Conservation (phyloP, 2,888 invertebrate species). For the Strigamia transsilvanica region DNA sequence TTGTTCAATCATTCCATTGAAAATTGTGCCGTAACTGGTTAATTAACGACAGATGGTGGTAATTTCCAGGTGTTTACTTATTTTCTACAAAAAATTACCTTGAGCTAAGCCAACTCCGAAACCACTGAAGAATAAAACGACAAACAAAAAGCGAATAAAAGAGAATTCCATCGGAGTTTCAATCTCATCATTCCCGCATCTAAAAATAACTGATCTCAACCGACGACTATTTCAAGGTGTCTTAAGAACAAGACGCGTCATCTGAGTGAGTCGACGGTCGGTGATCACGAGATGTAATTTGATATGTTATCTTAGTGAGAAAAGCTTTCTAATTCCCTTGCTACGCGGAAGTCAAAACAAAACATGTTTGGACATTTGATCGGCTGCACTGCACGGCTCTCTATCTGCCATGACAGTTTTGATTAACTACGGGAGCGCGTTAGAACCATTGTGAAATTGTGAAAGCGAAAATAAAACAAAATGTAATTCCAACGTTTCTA, state of each 20-base stretch:
- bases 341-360: background rate
- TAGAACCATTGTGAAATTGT: background rate
- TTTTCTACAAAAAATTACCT: background rate
- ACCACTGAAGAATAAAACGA: background rate
- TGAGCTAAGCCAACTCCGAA: background rate
- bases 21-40: background rate
- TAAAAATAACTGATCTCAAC: background rate
- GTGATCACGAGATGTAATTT: background rate
- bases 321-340: background rate
- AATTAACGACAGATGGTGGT: background rate
- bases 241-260: background rate
- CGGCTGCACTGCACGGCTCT: background rate
- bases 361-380: slow-evolving; percentile 1
- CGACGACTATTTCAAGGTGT: slow-evolving; percentile 8
- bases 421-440: background rate
- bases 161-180: slow-evolving; percentile 3
- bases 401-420: background rate
- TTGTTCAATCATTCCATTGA: background rate
- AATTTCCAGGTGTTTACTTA: background rate
- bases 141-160: background rate
- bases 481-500: too few relatives aligned
- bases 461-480: too few relatives aligned
- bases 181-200: background rate
- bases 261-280: slow-evolving; percentile 1
- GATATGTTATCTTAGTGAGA: background rate